Evolutionary conservation across 2,888 invertebrate genomes (phyloP).

Genomic region (Ptycholaimellus sp.): DNA sequence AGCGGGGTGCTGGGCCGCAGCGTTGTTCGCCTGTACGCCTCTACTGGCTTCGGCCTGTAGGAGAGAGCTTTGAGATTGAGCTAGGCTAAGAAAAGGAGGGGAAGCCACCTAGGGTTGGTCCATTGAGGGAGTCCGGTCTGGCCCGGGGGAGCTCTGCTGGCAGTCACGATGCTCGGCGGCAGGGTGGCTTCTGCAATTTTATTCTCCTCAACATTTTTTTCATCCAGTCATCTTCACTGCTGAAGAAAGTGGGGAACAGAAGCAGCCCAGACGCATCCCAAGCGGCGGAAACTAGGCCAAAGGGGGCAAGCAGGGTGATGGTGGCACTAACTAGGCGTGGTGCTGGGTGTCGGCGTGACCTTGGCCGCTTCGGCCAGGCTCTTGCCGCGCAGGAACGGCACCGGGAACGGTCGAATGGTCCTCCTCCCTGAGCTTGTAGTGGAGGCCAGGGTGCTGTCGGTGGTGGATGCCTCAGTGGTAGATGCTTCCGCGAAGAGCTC

Average conservation of each 20-base stretch:
- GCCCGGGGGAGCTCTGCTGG: slow-evolving; percentile 1
- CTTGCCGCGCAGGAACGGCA: slow-evolving; percentile 15
- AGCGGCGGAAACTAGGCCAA: background rate
- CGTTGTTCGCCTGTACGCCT: background rate
- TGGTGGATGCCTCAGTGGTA: too few species aligned
- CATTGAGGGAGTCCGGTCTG: background rate
- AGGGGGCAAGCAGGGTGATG: background rate
- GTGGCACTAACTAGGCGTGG: slow-evolving; percentile 3
- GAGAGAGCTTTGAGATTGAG: too few species aligned
- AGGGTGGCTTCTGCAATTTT: slow-evolving; percentile 7
- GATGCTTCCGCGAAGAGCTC: too few species aligned
- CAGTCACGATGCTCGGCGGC: slow-evolving; percentile 15
- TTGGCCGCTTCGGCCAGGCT: slow-evolving; percentile 1
- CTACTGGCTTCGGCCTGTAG: background rate
- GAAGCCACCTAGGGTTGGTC: slow-evolving; percentile 2
- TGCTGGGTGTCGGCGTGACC: slow-evolving; percentile 3
- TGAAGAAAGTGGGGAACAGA: background rate
- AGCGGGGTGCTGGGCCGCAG: slow-evolving; percentile 3
- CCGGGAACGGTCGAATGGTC: slow-evolving; percentile 18
- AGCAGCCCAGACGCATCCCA: background rate
- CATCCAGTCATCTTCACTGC: too few species aligned
- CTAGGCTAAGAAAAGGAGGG: too few species aligned
- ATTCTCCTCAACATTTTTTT: background rate
- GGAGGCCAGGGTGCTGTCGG: too few species aligned
- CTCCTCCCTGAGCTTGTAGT: background rate